These are phyloP conservation scores for Antrozous pallidus DNA, from an alignment of 2,797 vertebrate genomes.

Conservation along the genomic window DNA sequence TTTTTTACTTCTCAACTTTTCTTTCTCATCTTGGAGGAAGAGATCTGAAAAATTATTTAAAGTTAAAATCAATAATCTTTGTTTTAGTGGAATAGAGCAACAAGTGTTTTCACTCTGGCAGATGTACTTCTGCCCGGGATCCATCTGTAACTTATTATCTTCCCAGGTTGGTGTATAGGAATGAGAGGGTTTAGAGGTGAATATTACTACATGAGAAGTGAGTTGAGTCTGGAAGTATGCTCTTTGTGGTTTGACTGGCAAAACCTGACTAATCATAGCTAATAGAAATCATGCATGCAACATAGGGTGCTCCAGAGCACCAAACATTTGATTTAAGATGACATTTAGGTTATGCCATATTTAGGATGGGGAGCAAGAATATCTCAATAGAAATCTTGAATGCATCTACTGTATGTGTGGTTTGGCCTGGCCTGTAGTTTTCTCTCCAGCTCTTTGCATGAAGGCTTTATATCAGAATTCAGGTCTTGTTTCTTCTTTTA, in stretches of 20 bases:
- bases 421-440: conserved; percentile 20
- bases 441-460: conserved; percentile 45
- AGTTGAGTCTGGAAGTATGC: not conserved
- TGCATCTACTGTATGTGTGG: not conserved
- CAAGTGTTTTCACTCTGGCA: not conserved
- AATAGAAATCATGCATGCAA: conserved; percentile 58
- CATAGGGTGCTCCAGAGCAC: conserved; percentile 73
- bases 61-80: conserved; percentile 1
- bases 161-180: not conserved
- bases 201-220: conserved; percentile 54
- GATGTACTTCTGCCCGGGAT: not conserved
- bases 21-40: not conserved
- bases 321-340: conserved; percentile 63
- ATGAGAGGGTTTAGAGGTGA: conserved; percentile 47
- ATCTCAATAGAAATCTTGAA: conserved; percentile 37
- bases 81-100: not conserved
- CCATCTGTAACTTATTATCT: not conserved
- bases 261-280: conserved; percentile 42
- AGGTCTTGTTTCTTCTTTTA: conserved; percentile 30
- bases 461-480: conserved; percentile 42
- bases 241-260: conserved; percentile 18
- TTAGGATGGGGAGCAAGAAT: conserved; percentile 11
- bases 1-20: not conserved
- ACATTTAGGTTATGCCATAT: not conserved
- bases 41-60: not conserved